Evolutionary conservation across 1,140 invertebrate species (phyloP).

Genomic region (Diprion similis): DNA sequence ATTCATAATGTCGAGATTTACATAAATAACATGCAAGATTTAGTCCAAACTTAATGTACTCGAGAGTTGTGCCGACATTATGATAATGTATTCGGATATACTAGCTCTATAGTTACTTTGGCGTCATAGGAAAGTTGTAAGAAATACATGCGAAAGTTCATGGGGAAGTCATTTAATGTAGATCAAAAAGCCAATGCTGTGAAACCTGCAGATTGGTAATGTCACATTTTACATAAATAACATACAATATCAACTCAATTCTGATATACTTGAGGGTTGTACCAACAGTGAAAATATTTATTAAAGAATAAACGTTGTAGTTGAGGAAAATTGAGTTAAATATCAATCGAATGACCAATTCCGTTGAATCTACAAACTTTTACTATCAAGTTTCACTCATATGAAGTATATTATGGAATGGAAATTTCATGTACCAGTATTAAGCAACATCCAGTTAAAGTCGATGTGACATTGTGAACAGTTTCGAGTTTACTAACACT

Average conservation of each 20-base stretch:
- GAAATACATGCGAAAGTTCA: not conserved
- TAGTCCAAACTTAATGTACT: not conserved
- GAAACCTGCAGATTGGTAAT: not conserved
- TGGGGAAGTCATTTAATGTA: not conserved
- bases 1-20: not conserved
- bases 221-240: constrained; percentile 1
- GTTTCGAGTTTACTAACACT: not conserved
- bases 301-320: not conserved
- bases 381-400: not conserved
- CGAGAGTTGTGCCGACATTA: not conserved
- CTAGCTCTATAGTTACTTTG: not conserved
- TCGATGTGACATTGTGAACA: not conserved
- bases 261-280: not conserved
- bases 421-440: not conserved
- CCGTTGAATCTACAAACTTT: not conserved
- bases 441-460: not conserved
- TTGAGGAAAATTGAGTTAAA: not conserved
- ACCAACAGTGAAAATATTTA: not conserved
- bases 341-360: not conserved
- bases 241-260: not conserved
- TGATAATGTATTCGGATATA: not conserved
- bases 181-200: not conserved
- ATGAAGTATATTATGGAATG: not conserved
- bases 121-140: not conserved
- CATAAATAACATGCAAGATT: not conserved